These are phyloP conservation scores for Cataglyphis cursor DNA, from an alignment of 2,888 invertebrate species.

Conservation along the genomic window DNA sequence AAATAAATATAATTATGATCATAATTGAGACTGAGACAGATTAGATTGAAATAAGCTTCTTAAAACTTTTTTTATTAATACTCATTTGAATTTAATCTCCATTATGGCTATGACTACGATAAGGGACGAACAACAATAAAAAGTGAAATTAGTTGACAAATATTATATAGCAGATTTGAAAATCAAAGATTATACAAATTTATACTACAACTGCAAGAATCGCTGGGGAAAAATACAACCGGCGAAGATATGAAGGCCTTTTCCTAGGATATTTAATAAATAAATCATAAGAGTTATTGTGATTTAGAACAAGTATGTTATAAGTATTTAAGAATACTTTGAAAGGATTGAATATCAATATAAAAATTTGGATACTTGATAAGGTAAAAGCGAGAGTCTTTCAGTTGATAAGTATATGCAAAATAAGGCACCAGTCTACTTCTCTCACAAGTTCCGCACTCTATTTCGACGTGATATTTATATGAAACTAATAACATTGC, in stretches of 20 bases:
- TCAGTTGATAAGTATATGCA: not conserved
- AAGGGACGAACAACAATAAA: not conserved
- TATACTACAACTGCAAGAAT: not conserved
- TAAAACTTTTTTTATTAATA: not conserved
- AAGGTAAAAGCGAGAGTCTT: not conserved
- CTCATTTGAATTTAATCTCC: not conserved
- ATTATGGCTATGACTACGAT: not conserved
- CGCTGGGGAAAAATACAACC: not conserved
- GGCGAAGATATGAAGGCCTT: not conserved
- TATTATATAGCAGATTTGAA: not conserved
- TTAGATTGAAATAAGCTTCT: not conserved
- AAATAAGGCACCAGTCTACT: not conserved
- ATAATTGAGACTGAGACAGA: slow-evolving; percentile 1
- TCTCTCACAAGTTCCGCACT: not conserved
- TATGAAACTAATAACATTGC: slow-evolving; percentile 13
- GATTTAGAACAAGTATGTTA: slow-evolving; percentile 7
- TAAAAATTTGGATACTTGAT: not conserved
- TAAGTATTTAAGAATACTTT: slow-evolving; percentile 19
- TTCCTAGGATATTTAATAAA: not conserved
- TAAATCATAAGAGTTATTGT: not conserved
- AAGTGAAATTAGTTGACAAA: slow-evolving; percentile 23
- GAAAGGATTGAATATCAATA: not conserved
- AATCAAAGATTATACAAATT: not conserved
- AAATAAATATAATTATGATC: not conserved
- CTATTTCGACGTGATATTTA: slow-evolving; percentile 17